phyloP scores from a whole-genome alignment of 1,140 invertebrate genomes.

The Vollenhovia emeryi region DNA sequence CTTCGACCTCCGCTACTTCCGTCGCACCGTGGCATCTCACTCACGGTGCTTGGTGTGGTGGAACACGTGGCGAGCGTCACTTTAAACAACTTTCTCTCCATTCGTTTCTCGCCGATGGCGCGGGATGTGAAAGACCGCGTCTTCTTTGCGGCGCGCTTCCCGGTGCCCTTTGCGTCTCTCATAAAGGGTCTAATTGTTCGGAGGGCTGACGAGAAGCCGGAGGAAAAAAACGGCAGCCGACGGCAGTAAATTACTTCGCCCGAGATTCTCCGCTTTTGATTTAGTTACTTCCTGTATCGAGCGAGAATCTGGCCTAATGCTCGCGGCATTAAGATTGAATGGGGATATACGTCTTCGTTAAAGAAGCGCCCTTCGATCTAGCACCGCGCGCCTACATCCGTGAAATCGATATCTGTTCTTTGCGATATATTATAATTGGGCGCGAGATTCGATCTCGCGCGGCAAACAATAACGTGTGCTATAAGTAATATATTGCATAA shows the following conservation, averaged over 20 bases:
- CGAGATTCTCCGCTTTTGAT: conserved; percentile 60
- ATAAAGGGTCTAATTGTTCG: conserved; percentile 73
- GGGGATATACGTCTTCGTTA: conserved; percentile 13
- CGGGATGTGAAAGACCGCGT: conserved; percentile 44
- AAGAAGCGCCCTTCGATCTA: conserved; percentile 27
- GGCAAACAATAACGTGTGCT: conserved; percentile 11
- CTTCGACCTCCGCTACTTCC: conserved; percentile 16
- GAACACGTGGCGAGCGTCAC: conserved; percentile 73
- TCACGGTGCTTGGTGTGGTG: conserved; percentile 29
- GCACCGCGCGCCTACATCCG: neutral
- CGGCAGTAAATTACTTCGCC: conserved; percentile 51
- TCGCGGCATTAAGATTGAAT: conserved; percentile 14
- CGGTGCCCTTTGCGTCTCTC: conserved; percentile 54
- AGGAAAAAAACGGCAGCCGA: conserved; percentile 2
- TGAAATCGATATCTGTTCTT: conserved; percentile 8
- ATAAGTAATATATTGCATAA: neutral
- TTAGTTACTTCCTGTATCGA: conserved; percentile 63
- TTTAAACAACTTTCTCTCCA: conserved; percentile 70
- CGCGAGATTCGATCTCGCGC: neutral
- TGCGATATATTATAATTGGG: conserved; percentile 23
- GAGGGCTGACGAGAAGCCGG: conserved; percentile 29
- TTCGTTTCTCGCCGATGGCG: conserved; percentile 12
- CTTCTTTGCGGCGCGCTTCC: conserved; percentile 66
- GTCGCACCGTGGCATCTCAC: conserved; percentile 18
- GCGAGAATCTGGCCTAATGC: conserved; percentile 33